phyloP scores from a whole-genome alignment of 2,113 vertebrate species.

The Phasianus colchicus region DNA sequence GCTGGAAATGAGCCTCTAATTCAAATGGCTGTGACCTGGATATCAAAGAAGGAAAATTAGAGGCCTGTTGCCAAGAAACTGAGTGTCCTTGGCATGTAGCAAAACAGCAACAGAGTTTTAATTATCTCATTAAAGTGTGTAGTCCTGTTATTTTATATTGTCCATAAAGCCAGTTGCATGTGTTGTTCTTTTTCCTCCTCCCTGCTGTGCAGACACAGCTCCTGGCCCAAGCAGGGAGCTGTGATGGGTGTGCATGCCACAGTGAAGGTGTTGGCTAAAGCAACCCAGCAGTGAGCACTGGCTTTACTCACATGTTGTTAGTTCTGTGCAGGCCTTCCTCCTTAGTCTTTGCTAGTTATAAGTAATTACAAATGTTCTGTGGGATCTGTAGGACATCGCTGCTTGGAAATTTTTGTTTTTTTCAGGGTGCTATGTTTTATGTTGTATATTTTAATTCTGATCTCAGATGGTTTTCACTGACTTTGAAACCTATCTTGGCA shows the following conservation, averaged over 20 bases:
- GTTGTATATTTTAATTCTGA: conserved; percentile 15
- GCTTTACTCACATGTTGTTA: background rate
- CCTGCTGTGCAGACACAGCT: background rate
- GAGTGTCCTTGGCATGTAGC: conserved; percentile 56
- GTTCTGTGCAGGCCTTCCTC: background rate
- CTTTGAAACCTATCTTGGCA: conserved; percentile 51
- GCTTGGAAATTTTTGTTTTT: background rate
- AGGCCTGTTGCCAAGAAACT: conserved; percentile 64
- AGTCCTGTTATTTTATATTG: background rate
- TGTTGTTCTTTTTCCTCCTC: background rate
- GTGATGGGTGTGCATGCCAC: fast-evolving
- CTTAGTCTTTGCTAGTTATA: background rate
- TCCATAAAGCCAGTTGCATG: conserved; percentile 6
- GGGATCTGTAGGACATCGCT: background rate
- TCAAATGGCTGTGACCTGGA: conserved; percentile 58
- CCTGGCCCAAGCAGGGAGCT: background rate
- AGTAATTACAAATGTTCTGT: background rate
- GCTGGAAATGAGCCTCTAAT: conserved; percentile 26
- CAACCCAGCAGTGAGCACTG: background rate
- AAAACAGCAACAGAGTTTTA: conserved; percentile 49
- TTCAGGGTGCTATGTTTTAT: background rate
- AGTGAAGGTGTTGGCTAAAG: background rate
- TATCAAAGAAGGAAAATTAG: conserved; percentile 50
- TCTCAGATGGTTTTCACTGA: conserved; percentile 17
- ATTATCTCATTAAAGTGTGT: conserved; percentile 52